Evolutionary conservation across 2,797 vertebrate genomes (phyloP), one percentile per base, ranked within the genome.

Genomic region (Pseudochromis fuscus): DNA sequence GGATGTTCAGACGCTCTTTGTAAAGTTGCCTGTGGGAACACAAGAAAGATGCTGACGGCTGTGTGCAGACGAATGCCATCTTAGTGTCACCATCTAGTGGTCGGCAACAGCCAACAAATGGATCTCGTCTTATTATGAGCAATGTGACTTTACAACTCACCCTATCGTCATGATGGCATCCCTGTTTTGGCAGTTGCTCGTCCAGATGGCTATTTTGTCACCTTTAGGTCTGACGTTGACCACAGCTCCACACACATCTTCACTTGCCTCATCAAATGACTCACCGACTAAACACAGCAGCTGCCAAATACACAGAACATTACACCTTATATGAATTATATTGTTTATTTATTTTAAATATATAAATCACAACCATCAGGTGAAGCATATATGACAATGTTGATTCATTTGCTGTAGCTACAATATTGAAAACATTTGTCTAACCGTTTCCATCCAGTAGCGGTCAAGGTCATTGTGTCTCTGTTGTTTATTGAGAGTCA

Each of bases 131-230:
- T 23, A 31, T 46, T 45, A 45, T 33, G 21, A 42, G 37, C 23
- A 72, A 50, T 35, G 21, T 21, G 12, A 65, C 25, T 42, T 72
- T 52, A 7, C 4, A 53, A 31, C 93, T 77, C 57, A 95, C 95
- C 95, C 95, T 95, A 95, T 95, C 83, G 94, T 95, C 90, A 95
- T 94, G 72, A 95, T 95, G 82, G 94, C 91, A 0, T 95, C 95
- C 86, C 89, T 94, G 86, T 95, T 95, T 93, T 95, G 94, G 90
- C 95, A 95, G 89, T 94, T 94, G 83, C 93, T 94, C 0, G 95
- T 95, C 95, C 95, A 95, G 88, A 95, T 95, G 80, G 95, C 64
- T 87, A 95, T 93, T 93, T 95, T 95, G 83, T 95, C 95, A 28
- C 94, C 95, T 83, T 95, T 95, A 6, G 91, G 94, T 85, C 95